These are phyloP conservation scores for Aleadryas rufinucha DNA, from an alignment of 2,113 vertebrate genomes.

Conservation along the genomic window DNA sequence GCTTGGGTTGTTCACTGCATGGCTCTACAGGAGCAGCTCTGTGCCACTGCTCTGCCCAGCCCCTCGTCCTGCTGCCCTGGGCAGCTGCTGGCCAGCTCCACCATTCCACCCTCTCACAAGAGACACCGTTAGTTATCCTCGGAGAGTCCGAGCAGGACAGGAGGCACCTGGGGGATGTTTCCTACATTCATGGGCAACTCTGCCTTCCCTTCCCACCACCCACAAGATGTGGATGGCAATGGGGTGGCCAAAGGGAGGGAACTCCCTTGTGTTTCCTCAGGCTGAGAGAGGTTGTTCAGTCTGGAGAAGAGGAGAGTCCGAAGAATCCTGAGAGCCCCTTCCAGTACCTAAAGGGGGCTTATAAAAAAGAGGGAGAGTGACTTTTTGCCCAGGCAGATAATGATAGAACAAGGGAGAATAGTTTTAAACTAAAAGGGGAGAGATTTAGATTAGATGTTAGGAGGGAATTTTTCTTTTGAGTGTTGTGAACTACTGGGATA, in stretches of 20 bases:
- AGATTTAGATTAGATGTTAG: background rate
- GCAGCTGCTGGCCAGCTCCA: background rate
- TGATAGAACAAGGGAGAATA: background rate
- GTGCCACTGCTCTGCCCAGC: background rate
- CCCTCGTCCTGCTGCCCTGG: background rate
- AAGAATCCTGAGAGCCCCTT: background rate
- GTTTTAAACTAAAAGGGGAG: background rate
- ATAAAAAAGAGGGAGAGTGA: background rate
- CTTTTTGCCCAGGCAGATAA: background rate
- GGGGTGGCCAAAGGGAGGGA: background rate
- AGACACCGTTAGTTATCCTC: fast-evolving
- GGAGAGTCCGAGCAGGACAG: too few species aligned
- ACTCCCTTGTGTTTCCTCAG: background rate
- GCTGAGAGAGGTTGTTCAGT: background rate
- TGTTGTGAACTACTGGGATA: background rate
- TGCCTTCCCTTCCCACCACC: background rate
- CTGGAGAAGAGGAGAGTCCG: background rate
- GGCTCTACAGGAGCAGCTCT: background rate
- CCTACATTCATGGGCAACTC: fast-evolving
- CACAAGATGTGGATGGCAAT: fast-evolving
- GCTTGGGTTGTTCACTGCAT: background rate
- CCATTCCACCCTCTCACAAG: background rate
- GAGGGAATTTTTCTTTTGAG: background rate
- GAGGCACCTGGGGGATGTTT: background rate
- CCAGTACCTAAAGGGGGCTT: background rate